Evolutionary conservation across 2,797 vertebrate genomes (phyloP), one percentile per base, ranked within the genome.

Genomic region (Acestrorhynchus altus): DNA sequence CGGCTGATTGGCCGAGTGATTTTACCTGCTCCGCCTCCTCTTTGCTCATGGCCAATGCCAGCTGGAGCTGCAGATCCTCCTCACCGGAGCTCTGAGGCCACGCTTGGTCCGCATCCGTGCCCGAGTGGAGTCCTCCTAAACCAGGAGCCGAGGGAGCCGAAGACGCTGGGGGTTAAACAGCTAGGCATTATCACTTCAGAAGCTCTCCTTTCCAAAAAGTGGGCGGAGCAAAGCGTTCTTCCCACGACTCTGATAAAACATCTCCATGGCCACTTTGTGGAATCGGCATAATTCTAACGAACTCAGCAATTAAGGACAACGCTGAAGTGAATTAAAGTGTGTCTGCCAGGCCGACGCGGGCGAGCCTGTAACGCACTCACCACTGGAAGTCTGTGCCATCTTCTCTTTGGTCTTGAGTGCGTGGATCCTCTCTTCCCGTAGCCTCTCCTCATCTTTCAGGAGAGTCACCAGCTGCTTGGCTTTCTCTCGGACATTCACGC

Each of bases 381-480:
- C 95, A 35, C 96, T 97, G 84, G 95, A 94, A 1, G 95, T 96
- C 90, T 98, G 96, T 60, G 96, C 96, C 92, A 98, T 95, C 88
- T 97, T 96, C 91, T 97, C 96, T 95, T 98, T 98, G 91, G 96
- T 98, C 93, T 97, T 97, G 83, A 98, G 95, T 0, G 96, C 96
- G 0, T 97, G 96, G 69, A 96, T 94, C 42, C 96, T 92, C 89
- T 97, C 96, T 81, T 96, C 96, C 85, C 95, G 91, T 83, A 98
- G 92, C 75, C 95, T 91, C 82, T 97, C 96, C 78, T 98, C 96
- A 0, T 98, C 96, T 69, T 96, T 96, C 74, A 98, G 91, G 74
- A 98, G 89, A 3, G 95, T 95, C 85, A 98, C 96, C 72, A 97
- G 87, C 87, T 98, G 96, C 87, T 97, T 97, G 84, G 96, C 96